Conservation (phyloP, 2,797 vertebrate genomes). For the Delichon dasypus region DNA sequence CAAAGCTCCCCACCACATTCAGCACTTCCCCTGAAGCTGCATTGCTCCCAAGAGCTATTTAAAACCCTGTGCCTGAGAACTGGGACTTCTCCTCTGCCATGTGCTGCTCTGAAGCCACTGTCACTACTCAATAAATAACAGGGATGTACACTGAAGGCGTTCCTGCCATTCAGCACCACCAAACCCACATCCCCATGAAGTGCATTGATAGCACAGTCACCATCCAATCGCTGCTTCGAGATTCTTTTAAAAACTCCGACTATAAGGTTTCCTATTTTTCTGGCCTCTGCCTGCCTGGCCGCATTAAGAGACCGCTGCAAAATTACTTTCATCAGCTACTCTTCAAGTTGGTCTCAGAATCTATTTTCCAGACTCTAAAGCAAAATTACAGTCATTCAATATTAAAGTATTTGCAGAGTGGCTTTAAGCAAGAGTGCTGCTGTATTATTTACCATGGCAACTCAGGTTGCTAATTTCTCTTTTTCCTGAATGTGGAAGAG, state of each 20-base stretch:
- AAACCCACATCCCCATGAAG: conserved; percentile 1
- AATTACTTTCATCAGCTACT: conserved; percentile 27
- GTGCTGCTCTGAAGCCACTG: conserved; percentile 10
- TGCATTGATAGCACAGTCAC: background rate
- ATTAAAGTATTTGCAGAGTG: conserved; percentile 13
- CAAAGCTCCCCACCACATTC: background rate
- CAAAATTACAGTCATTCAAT: conserved; percentile 33
- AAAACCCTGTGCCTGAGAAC: background rate
- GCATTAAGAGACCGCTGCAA: background rate
- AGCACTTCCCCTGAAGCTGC: background rate
- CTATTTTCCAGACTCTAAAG: conserved; percentile 23
- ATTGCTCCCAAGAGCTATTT: background rate
- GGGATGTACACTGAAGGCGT: background rate
- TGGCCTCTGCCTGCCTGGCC: background rate
- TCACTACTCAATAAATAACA: conserved; percentile 43
- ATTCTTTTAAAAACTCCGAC: background rate
- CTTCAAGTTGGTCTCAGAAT: background rate
- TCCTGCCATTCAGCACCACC: background rate
- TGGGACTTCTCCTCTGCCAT: background rate
- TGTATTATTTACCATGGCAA: conserved; percentile 43
- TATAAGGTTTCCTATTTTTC: background rate
- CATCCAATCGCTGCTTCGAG: background rate
- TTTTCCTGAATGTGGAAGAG: background rate
- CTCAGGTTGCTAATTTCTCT: conserved; percentile 16
- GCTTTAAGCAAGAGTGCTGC: background rate